Evolutionary conservation across 2,797 vertebrate genomes (phyloP).

Genomic region (Chromis chromis): DNA sequence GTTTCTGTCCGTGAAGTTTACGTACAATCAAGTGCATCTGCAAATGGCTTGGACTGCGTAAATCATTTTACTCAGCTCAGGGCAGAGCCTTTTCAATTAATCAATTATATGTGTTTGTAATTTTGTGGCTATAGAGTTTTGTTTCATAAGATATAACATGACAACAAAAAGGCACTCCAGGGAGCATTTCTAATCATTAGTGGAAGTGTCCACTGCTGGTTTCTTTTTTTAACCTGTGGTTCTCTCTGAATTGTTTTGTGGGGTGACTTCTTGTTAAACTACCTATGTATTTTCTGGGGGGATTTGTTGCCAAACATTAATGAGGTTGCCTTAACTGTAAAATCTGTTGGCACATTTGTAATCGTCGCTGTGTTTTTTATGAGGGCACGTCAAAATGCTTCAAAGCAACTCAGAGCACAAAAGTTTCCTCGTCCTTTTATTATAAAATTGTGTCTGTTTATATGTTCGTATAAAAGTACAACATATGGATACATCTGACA

Average conservation of each 20-base stretch:
- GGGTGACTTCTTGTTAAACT: slow-evolving; percentile 38
- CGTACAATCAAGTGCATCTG: slow-evolving; percentile 1
- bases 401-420: slow-evolving; percentile 49
- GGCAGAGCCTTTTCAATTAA: slow-evolving; percentile 1
- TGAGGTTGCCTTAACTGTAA: slow-evolving; percentile 67
- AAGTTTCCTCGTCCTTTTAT: slow-evolving; percentile 50
- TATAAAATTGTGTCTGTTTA: slow-evolving; percentile 52
- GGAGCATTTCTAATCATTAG: slow-evolving; percentile 20
- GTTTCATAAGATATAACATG: slow-evolving; percentile 14
- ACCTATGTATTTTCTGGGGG: neutral
- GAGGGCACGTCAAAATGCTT: slow-evolving; percentile 24
- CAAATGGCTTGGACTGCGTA: neutral
- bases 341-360: slow-evolving; percentile 31
- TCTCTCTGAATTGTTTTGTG: slow-evolving; percentile 30
- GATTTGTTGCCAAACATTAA: slow-evolving; percentile 35
- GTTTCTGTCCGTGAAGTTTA: neutral
- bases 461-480: slow-evolving; percentile 70
- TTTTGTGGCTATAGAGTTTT: slow-evolving; percentile 22
- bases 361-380: neutral
- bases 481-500: slow-evolving; percentile 43
- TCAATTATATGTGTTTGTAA: slow-evolving; percentile 7
- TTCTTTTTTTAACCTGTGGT: neutral
- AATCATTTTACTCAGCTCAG: slow-evolving; percentile 31
- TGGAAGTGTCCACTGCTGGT: too few relatives aligned
- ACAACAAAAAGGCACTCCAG: slow-evolving; percentile 13